Evolutionary conservation across 2,113 vertebrate species (phyloP).

Genomic region (Nesospiza acunhae): DNA sequence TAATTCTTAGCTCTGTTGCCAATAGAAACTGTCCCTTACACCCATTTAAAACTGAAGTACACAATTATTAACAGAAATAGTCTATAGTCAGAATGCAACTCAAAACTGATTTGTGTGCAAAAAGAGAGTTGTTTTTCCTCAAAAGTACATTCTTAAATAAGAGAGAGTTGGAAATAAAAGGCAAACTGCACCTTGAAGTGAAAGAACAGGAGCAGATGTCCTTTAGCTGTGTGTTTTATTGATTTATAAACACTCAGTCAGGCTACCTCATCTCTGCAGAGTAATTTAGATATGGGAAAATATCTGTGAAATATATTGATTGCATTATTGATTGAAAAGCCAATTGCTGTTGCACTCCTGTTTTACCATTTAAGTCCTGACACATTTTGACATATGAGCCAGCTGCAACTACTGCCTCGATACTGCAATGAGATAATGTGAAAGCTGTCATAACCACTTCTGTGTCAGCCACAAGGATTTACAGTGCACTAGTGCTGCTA

Average conservation of each 20-base stretch:
- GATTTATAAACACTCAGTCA: slow-evolving; percentile 83
- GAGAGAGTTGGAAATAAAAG: slow-evolving; percentile 71
- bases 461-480: slow-evolving; percentile 77
- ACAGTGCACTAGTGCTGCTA: slow-evolving; percentile 57
- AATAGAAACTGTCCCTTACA: slow-evolving; percentile 45
- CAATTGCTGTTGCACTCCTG: slow-evolving; percentile 87
- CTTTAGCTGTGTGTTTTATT: slow-evolving; percentile 81
- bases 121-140: slow-evolving; percentile 60
- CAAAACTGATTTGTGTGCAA: slow-evolving; percentile 68
- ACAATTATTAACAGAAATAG: slow-evolving; percentile 57
- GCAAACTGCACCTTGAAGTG: slow-evolving; percentile 74
- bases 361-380: slow-evolving; percentile 87
- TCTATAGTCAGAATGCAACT: slow-evolving; percentile 30
- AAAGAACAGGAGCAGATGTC: slow-evolving; percentile 80
- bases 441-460: slow-evolving; percentile 80
- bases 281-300: slow-evolving; percentile 90
- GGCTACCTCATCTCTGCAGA: slow-evolving; percentile 83
- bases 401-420: slow-evolving; percentile 79
- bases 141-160: slow-evolving; percentile 76
- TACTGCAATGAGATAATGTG: slow-evolving; percentile 82
- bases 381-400: slow-evolving; percentile 87
- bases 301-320: slow-evolving; percentile 91
- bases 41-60: slow-evolving; percentile 43
- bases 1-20: slow-evolving; percentile 9
- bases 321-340: slow-evolving; percentile 87